These are phyloP conservation scores for Oreochromis aureus DNA, from an alignment of 2,113 vertebrate genomes.

Conservation along the genomic window DNA sequence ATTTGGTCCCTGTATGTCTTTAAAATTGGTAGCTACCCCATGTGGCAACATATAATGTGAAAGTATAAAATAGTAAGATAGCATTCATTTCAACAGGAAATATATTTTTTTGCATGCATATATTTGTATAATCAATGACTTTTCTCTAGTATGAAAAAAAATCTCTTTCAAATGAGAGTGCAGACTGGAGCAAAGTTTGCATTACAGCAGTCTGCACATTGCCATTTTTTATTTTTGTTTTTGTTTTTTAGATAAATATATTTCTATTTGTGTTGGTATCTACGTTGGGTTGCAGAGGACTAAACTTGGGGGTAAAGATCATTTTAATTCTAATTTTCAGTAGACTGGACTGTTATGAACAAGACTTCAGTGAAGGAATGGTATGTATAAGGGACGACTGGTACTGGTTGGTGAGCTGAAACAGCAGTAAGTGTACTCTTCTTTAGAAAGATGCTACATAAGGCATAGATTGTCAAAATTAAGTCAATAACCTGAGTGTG, in stretches of 20 bases:
- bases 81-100: background rate
- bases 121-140: background rate
- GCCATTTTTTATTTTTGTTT: background rate
- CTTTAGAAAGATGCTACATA: background rate
- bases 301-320: background rate
- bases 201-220: background rate
- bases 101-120: background rate
- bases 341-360: background rate
- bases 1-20: background rate
- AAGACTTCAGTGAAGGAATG: background rate
- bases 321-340: background rate
- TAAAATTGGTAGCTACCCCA: constrained; percentile 56
- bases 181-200: background rate
- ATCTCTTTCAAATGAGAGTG: background rate
- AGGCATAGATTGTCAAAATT: background rate
- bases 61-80: background rate
- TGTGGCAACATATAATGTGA: constrained; percentile 41
- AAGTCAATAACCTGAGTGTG: background rate
- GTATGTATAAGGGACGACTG: background rate
- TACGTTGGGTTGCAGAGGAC: background rate
- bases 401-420: background rate
- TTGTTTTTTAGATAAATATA: background rate
- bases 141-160: background rate
- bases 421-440: background rate
- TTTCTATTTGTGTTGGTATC: background rate